Percentiles rank a stretch among this genome's conserved stretches.
These are phyloP conservation scores for Drosophila repleta DNA, from an alignment of 1,140 invertebrate species.

Conservation along the genomic window DNA sequence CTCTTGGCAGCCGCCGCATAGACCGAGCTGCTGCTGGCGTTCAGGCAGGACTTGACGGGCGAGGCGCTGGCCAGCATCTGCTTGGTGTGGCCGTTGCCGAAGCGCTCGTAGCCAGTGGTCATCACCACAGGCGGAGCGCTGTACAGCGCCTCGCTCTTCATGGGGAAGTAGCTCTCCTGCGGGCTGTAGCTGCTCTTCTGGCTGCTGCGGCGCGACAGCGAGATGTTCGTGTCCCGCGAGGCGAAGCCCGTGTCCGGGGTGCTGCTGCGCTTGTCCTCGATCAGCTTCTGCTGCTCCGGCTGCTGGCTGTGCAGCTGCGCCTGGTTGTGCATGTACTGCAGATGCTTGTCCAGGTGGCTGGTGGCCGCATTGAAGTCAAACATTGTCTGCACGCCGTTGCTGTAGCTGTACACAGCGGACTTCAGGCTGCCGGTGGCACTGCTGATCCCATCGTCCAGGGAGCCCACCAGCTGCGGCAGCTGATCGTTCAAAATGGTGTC, in stretches of 20 bases:
- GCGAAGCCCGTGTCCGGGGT: constrained; percentile 83
- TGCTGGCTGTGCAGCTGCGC: constrained; percentile 53
- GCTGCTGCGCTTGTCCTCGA: constrained; percentile 78
- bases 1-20: constrained; percentile 56
- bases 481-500: constrained; percentile 82
- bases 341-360: constrained; percentile 78
- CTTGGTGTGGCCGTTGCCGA: constrained; percentile 64
- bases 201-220: constrained; percentile 78
- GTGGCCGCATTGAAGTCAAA: constrained; percentile 82
- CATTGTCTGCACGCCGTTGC: constrained; percentile 80
- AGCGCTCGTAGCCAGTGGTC: constrained; percentile 62
- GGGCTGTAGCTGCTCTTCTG: constrained; percentile 83
- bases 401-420: constrained; percentile 78
- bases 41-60: constrained; percentile 65
- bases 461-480: constrained; percentile 66
- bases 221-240: constrained; percentile 80
- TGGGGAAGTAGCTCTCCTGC: constrained; percentile 78
- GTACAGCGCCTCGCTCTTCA: constrained; percentile 64
- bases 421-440: constrained; percentile 78
- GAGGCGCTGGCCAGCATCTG: constrained; percentile 72
- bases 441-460: constrained; percentile 77
- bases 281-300: constrained; percentile 56
- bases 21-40: constrained; percentile 65
- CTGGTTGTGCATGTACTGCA: constrained; percentile 81
- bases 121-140: constrained; percentile 60